phyloP scores from a whole-genome alignment of 2,113 vertebrate genomes.

The Campylorhamphus procurvoides region DNA sequence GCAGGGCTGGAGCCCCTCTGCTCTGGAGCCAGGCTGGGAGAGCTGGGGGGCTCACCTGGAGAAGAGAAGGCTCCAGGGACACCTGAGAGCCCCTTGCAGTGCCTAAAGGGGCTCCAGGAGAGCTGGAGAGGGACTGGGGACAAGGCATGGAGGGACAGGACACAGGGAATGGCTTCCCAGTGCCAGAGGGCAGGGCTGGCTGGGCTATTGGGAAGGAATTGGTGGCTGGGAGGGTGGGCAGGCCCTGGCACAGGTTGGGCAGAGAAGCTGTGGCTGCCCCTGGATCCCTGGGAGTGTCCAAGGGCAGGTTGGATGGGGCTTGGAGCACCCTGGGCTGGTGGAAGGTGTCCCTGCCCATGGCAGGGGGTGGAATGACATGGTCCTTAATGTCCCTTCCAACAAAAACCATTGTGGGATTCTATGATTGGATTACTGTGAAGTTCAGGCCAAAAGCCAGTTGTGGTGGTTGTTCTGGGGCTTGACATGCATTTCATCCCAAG shows the following conservation, averaged over 20 bases:
- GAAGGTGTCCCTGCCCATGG: accelerated
- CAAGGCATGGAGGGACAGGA: background rate
- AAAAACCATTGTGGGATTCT: background rate
- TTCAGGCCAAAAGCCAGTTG: background rate
- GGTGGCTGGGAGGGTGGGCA: accelerated
- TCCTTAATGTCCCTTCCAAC: accelerated
- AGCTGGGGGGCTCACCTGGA: background rate
- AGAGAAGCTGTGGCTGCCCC: background rate
- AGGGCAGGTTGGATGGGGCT: accelerated
- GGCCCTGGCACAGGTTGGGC: background rate
- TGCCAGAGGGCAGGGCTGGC: background rate
- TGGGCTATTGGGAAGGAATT: background rate
- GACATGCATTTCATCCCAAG: background rate
- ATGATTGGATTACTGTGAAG: background rate
- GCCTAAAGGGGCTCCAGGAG: background rate
- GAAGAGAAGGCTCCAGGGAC: background rate
- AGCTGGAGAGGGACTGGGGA: background rate
- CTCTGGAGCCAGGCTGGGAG: background rate
- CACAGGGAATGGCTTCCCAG: background rate
- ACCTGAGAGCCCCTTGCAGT: background rate
- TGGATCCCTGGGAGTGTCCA: background rate
- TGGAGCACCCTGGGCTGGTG: accelerated
- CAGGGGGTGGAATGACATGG: accelerated
- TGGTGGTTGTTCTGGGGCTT: background rate
- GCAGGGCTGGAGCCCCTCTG: background rate